Base-by-base conservation (phyloP, 2,113 vertebrate species). In the Propithecus coquereli region DNA sequence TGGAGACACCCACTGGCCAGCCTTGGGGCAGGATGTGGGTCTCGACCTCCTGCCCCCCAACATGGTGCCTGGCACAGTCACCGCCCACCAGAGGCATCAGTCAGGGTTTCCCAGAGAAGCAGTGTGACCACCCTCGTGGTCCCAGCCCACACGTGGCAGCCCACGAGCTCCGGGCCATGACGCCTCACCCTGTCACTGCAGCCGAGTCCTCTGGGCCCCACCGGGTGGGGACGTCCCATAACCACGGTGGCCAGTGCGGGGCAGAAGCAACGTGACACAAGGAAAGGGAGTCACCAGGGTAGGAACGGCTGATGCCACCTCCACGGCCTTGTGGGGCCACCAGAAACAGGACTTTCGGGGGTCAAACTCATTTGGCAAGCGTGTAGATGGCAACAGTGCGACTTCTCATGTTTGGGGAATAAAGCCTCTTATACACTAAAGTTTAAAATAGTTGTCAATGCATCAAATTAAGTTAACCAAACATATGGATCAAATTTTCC, bases 401-500 rank as follows among this genome's bases (percentile, higher is more conserved):
- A 18, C 30, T 9, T 1, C 73, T 4, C 3, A 4, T 52, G 10
- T 3, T 52, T 20, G 18, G 5, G 47, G 17, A 9, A 6, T 50
- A 12, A 12, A 52, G 47, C 47, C 32, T 12, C 74, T 20, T 3
- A 20, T 32, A 34, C 32, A 34, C 16, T 18, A 34, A 20, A 34
- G 5, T n/a, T 47, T 9, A 30, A n/a, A 52, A 81, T 14, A 4
- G 2, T 61, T 50, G 14, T 27, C 40, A 6, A 7, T 9, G 10
- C 9, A 73, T 80, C 87, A 74, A 34, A 77, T 63, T 43, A 82
- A 40, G 32, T 68, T 47, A 71, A 87, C 34, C 54, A 73, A 61
- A 57, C 74, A 74, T 16, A 80, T 37, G 80, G 90, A 80, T 76
- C 89, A 57, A 34, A 92, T 97, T 95, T 87, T 47, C 89, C 70